These are phyloP conservation scores for Bombus affinis DNA, from an alignment of 1,140 invertebrate genomes.

Conservation along the genomic window DNA sequence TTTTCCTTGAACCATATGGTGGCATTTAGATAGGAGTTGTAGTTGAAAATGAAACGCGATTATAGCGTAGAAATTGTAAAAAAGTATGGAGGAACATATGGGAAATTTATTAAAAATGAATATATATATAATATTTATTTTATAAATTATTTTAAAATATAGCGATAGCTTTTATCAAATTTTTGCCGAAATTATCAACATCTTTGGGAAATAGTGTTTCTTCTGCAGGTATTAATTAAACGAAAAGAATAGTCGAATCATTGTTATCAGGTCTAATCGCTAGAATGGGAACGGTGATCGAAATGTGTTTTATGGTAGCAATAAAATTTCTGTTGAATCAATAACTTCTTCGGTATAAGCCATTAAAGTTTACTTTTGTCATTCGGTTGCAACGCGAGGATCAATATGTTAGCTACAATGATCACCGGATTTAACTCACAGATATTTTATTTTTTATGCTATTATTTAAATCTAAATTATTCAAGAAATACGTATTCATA, in stretches of 20 bases:
- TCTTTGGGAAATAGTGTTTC: too few species aligned
- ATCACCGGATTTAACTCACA: too few species aligned
- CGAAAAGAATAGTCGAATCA: neutral
- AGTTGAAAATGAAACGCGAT: neutral
- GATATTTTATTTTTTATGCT: too few species aligned
- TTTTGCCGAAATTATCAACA: too few species aligned
- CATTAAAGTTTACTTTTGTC: neutral
- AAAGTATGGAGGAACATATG: neutral
- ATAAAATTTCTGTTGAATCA: neutral
- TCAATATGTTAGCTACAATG: too few species aligned
- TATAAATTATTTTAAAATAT: neutral
- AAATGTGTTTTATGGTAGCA: neutral
- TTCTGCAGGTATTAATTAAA: neutral
- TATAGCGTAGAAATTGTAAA: neutral
- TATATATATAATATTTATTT: neutral
- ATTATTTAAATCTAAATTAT: too few species aligned
- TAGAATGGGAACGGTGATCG: neutral
- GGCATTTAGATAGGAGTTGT: neutral
- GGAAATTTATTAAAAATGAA: neutral
- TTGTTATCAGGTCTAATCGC: neutral
- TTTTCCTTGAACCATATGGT: neutral
- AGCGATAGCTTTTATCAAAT: too few species aligned
- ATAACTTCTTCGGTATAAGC: neutral
- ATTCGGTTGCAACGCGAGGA: too few species aligned
- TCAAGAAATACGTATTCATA: too few species aligned